Percentiles rank a stretch among this genome's conserved stretches.
Evolutionary conservation across 2,797 vertebrate genomes (phyloP).

Genomic region (Leptodactylus fallax): DNA sequence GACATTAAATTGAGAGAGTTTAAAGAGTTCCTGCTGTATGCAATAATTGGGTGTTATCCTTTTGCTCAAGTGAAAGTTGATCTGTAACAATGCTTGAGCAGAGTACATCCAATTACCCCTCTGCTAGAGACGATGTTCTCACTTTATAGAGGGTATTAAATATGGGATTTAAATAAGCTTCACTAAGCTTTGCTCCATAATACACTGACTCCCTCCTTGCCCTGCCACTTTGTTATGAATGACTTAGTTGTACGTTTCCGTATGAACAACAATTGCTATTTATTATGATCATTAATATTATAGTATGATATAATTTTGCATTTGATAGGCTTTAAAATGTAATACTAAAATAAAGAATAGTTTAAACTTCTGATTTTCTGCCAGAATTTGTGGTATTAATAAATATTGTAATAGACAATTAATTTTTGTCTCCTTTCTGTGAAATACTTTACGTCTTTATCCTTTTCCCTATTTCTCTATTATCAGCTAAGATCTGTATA

Average conservation of each 20-base stretch:
- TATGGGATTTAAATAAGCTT: not conserved
- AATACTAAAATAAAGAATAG: too few relatives aligned
- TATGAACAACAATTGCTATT: not conserved
- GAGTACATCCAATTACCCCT: slow-evolving; percentile 15
- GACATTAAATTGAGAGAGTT: not conserved
- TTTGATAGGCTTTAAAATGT: too few relatives aligned
- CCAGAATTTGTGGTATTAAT: too few relatives aligned
- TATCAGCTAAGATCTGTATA: too few relatives aligned
- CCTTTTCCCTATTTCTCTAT: too few relatives aligned
- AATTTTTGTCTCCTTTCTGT: too few relatives aligned
- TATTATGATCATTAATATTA: not conserved
- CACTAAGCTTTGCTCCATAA: not conserved
- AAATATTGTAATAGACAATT: too few relatives aligned
- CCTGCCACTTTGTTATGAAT: not conserved
- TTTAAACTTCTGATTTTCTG: too few relatives aligned
- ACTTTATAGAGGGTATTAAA: slow-evolving; percentile 20
- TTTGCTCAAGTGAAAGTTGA: slow-evolving; percentile 28
- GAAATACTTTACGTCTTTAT: too few relatives aligned
- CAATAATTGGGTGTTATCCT: slow-evolving; percentile 19
- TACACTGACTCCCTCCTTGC: not conserved
- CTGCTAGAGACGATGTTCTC: not conserved
- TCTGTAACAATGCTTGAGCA: slow-evolving; percentile 11
- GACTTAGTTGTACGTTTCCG: not conserved
- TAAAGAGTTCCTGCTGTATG: slow-evolving; percentile 24
- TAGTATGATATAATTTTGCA: too few relatives aligned